phyloP scores from a whole-genome alignment of 1,140 invertebrate genomes.

The Trachymyrmex septentrionalis region DNA sequence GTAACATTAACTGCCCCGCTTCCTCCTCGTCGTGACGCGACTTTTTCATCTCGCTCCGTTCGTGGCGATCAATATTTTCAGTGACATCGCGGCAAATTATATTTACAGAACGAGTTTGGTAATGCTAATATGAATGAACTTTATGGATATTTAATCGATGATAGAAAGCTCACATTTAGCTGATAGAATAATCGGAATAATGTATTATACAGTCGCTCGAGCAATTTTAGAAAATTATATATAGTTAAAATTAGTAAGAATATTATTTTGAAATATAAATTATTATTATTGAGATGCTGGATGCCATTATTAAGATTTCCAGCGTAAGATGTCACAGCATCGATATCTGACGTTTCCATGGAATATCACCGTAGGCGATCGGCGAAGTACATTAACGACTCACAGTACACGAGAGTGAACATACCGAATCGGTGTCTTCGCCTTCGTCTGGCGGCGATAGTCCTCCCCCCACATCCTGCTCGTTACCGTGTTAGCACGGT shows the following conservation, averaged over 20 bases:
- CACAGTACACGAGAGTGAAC: conserved; percentile 71
- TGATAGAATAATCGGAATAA: not conserved
- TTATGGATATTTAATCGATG: not conserved
- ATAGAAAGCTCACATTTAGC: not conserved
- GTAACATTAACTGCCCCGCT: conserved; percentile 66
- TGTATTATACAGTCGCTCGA: not conserved
- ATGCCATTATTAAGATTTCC: not conserved
- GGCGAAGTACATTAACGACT: conserved; percentile 64
- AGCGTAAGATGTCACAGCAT: not conserved
- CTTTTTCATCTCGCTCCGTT: conserved; percentile 66
- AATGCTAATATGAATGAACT: not conserved
- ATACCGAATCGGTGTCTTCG: conserved; percentile 75
- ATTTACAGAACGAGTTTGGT: not conserved
- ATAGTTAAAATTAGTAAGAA: not conserved
- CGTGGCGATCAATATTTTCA: conserved; percentile 68
- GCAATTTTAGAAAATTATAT: not conserved
- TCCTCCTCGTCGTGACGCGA: conserved; percentile 54
- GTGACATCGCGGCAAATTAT: conserved; percentile 53
- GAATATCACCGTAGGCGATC: conserved; percentile 28
- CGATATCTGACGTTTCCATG: conserved; percentile 33
- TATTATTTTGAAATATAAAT: not conserved
- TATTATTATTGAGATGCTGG: not conserved
- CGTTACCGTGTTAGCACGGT: conserved; percentile 65
- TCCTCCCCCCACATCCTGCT: conserved; percentile 71
- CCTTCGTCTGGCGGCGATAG: conserved; percentile 83